Evolutionary conservation across 2,888 invertebrate genomes (phyloP), one percentile per base, ranked within the genome.

Genomic region (Napeogenes sylphis): DNA sequence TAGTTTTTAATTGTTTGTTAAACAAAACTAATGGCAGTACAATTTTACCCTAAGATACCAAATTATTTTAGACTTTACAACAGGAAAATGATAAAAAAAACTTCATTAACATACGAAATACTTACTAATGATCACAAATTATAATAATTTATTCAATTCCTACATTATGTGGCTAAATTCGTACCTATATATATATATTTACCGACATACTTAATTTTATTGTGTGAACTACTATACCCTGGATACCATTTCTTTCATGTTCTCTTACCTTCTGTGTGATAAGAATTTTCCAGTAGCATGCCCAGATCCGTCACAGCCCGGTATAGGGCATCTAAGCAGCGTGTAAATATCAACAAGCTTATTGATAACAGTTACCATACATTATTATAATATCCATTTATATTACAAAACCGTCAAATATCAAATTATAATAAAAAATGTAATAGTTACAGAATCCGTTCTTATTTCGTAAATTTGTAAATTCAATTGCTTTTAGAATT

Each of bases 241-340:
- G 46, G 30, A 21, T 55, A 56, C 45, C 51, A 62, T 8, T 35
- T 46, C 38, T 32, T 35, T 45, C 53, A 62, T 62, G 13, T 35
- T 62, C 45, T 59, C 92, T 93, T 93, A 96, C 96, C 96, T 99
- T 92, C 99, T 94, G 91, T 99, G 99, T 74, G 98, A 98, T 85
- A 98, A 94, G 92, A 99, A 99, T 93, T 99, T 99, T 82, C 98
- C 98, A 76, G 98, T 98, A 78, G 98, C 97, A 91, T 99, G 98
- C 86, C 99, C 99, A 78, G 98, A 97, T 79, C 98, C 98, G 90
- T 99, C 98, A 92, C 98, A 99, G 82, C 97, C 97, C 84, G 97
- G 97, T 87, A 97, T 97, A 78, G 97, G 97, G 92, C 97, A 97
- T 93, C 96, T 96, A 93, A 87, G 91, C 91, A 88, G 92, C 92